phyloP scores from a whole-genome alignment of 2,113 vertebrate genomes.

The Crypturellus undulatus region DNA sequence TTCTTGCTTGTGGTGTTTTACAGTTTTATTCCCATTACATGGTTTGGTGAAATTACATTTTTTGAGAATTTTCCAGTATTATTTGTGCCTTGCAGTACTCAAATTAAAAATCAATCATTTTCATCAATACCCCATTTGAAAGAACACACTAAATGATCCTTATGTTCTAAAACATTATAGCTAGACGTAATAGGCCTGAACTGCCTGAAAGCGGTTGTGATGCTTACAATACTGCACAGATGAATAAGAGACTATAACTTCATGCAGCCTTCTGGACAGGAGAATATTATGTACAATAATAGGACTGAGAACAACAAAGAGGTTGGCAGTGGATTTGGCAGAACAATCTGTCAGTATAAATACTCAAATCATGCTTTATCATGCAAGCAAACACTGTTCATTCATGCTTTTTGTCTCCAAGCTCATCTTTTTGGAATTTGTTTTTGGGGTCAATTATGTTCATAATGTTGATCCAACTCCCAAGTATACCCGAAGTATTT shows the following conservation, averaged over 20 bases:
- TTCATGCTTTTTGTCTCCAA: not conserved
- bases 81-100: not conserved
- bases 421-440: not conserved
- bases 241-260: not conserved
- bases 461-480: not conserved
- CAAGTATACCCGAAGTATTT: not conserved
- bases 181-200: not conserved
- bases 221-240: not conserved
- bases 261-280: not conserved
- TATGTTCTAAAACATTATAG: not conserved
- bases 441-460: not conserved
- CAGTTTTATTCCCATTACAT: not conserved
- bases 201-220: not conserved
- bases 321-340: not conserved
- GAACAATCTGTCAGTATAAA: not conserved
- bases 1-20: not conserved
- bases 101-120: constrained; percentile 19
- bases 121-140: not conserved
- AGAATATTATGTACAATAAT: not conserved
- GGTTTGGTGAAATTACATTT: not conserved
- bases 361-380: not conserved
- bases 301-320: not conserved
- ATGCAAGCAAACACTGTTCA: not conserved
- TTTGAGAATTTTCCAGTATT: not conserved
- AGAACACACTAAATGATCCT: not conserved